phyloP scores from a whole-genome alignment of 1,140 invertebrate genomes.

The Lycorma delicatula region DNA sequence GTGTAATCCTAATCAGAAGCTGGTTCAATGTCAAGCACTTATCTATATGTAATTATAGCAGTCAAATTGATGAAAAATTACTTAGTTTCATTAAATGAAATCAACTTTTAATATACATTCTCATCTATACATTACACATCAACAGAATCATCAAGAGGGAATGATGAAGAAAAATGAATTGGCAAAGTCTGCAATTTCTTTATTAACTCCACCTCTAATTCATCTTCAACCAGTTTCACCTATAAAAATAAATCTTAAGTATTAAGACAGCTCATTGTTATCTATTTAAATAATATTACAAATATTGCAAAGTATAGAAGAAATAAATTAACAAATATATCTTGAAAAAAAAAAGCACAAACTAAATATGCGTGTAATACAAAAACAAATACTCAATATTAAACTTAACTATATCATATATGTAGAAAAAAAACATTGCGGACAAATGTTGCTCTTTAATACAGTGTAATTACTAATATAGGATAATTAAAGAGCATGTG shows the following conservation, averaged over 20 bases:
- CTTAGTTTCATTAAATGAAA: too few species aligned
- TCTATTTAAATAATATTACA: not conserved
- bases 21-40: too few species aligned
- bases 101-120: too few species aligned
- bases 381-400: not conserved
- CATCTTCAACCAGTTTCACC: not conserved
- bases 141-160: not conserved
- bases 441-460: too few species aligned
- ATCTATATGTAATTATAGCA: too few species aligned
- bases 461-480: too few species aligned
- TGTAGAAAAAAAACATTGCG: too few species aligned
- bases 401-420: not conserved
- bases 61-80: too few species aligned
- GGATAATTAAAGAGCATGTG: too few species aligned
- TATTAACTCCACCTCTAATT: not conserved
- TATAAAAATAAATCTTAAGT: not conserved
- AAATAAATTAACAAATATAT: not conserved
- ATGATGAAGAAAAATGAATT: not conserved
- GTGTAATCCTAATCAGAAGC: too few species aligned
- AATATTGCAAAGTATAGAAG: too few species aligned
- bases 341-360: not conserved
- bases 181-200: not conserved
- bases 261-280: not conserved
- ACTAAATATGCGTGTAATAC: not conserved
- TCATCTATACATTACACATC: not conserved